Base-by-base conservation (phyloP, 2,888 invertebrate genomes). In the Philopedon plagiatum region DNA sequence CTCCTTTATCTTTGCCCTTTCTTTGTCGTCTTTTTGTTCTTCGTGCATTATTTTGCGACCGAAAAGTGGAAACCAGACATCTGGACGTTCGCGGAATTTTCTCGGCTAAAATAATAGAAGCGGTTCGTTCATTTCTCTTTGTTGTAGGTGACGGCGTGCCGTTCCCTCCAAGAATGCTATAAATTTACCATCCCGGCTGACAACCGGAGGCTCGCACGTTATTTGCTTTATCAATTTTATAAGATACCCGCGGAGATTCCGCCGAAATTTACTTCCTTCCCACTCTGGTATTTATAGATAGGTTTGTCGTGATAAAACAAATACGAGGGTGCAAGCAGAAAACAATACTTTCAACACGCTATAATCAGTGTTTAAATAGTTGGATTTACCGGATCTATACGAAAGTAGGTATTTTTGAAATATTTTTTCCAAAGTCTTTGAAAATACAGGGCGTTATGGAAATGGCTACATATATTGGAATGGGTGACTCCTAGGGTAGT, bases 71-170 rank as follows among this genome's bases (percentile, higher is more conserved):
- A 66, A 72, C 54, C 75, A 72, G 79, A 78, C 82, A 82, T 81
- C 82, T 82, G 82, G 81, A 79, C 77, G 78, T 81, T 78, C 80
- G 77, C 76, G 78, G 78, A 78, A 80, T 80, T 80, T 81, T 81
- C 81, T 78, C 81, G 80, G 81, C 80, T 80, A 80, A 81, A 82
- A 82, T 81, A 82, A 81, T 81, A 80, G 81, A 79, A 73, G 75
- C 57, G 65, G 74, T 62, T 74, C 65, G 74, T 76, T 75, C 78
- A 76, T 77, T 80, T 77, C 78, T 78, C 79, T 77, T 79, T 76
- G 77, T 69, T 77, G 76, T 64, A 78, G 78, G 75, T 77, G 78
- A 78, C 78, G 80, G 81, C 80, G 78, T 79, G 79, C 80, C 81
- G 80, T 78, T 79, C 66, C 78, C 78, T 79, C 72, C 78, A 75